A percentile compares a stretch with the other conserved stretches of the same genome.
phyloP scores from a whole-genome alignment of 2,797 vertebrate genomes.

The Gallinago solitaria region DNA sequence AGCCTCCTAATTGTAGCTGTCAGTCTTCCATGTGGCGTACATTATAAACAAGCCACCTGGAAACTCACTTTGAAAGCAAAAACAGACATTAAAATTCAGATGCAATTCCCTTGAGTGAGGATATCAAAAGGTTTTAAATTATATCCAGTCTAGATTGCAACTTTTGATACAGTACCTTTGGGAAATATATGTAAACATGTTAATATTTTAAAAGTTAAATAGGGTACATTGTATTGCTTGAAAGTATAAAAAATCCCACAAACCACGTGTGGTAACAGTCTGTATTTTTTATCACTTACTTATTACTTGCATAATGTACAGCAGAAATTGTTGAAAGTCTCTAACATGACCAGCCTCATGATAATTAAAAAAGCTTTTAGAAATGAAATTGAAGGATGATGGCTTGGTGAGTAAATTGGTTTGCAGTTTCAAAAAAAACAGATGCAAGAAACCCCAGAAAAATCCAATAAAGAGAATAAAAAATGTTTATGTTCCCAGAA shows the following conservation, averaged over 20 bases:
- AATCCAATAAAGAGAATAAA: background rate
- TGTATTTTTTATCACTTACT: background rate
- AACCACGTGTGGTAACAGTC: background rate
- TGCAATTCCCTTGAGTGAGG: background rate
- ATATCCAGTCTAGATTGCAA: background rate
- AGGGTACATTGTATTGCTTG: background rate
- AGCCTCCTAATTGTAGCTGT: background rate
- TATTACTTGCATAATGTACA: background rate
- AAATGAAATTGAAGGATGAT: background rate
- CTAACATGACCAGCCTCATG: background rate
- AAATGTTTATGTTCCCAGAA: background rate
- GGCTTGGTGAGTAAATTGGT: background rate
- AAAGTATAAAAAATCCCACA: background rate
- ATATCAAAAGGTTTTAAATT: conserved; percentile 14
- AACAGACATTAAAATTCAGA: background rate
- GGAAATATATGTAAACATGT: background rate
- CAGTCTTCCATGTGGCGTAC: background rate
- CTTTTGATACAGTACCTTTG: background rate
- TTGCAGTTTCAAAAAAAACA: background rate
- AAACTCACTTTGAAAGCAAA: background rate
- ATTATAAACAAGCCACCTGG: background rate
- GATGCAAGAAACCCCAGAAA: background rate
- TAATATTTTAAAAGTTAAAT: conserved; percentile 7
- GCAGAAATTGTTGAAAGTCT: background rate
- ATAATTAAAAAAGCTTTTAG: conserved; percentile 30